Percentiles rank a stretch among this genome's conserved stretches.
These are phyloP conservation scores for Mellivora capensis DNA, from an alignment of 2,113 vertebrate species.

Conservation along the genomic window DNA sequence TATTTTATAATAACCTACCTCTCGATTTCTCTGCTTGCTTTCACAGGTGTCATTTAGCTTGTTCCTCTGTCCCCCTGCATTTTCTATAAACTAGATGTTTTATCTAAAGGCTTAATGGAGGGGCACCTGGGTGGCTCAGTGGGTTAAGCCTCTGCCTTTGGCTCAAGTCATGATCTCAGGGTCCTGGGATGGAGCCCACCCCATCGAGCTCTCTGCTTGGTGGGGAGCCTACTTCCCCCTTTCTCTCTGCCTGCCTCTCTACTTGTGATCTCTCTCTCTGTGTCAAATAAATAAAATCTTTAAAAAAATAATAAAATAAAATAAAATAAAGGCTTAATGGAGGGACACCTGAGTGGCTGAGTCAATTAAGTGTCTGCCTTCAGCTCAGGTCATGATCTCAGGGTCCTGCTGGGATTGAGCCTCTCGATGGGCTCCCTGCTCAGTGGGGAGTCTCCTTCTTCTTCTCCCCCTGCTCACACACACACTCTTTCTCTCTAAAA, in stretches of 20 bases:
- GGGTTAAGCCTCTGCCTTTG: accelerated
- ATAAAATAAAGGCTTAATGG: not conserved
- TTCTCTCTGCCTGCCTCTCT: too few species aligned
- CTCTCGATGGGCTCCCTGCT: not conserved
- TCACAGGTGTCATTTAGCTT: not conserved
- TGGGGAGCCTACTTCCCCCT: not conserved
- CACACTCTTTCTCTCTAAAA: not conserved
- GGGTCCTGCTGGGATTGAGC: not conserved
- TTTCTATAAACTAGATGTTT: not conserved
- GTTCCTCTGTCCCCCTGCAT: not conserved
- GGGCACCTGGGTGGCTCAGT: not conserved
- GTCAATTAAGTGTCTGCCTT: not conserved
- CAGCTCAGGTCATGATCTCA: not conserved
- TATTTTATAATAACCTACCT: not conserved
- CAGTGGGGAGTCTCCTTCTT: not conserved
- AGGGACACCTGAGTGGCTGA: not conserved
- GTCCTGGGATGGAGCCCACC: not conserved
- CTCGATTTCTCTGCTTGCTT: not conserved
- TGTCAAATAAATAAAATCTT: too few species aligned
- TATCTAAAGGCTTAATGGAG: not conserved
- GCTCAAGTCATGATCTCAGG: not conserved
- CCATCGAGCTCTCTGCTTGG: not conserved
- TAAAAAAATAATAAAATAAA: too few species aligned
- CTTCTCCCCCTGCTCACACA: not conserved
- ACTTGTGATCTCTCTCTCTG: too few species aligned